Conservation (phyloP, 2,113 vertebrate species). For the Elephas maximus region DNA sequence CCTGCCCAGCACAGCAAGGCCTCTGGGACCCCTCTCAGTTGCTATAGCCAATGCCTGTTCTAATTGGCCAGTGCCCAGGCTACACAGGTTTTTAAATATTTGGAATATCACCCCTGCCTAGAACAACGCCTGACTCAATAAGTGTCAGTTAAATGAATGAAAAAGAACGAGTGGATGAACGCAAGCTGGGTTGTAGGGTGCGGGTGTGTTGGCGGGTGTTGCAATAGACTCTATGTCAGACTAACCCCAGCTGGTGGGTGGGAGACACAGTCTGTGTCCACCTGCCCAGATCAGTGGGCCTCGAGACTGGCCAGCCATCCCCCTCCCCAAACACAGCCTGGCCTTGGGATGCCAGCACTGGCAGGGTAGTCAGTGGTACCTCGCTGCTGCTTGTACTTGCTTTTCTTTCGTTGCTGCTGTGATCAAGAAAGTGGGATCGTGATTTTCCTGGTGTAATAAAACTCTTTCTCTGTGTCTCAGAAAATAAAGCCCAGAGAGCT, state of each 20-base stretch:
- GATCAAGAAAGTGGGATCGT: background rate
- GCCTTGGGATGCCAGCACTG: rapidly evolving
- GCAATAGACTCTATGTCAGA: too few relatives aligned
- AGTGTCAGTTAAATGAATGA: background rate
- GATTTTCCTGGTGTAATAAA: background rate
- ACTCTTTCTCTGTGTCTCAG: slow-evolving; percentile 70
- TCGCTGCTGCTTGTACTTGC: background rate
- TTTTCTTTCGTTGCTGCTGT: background rate
- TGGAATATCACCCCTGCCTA: background rate
- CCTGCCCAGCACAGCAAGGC: background rate
- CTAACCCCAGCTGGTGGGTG: rapidly evolving
- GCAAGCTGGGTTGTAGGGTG: background rate
- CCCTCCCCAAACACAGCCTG: background rate
- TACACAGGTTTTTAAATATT: background rate
- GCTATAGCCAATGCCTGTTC: background rate
- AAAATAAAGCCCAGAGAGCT: slow-evolving; percentile 69
- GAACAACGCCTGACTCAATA: too few relatives aligned
- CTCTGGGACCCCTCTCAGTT: background rate
- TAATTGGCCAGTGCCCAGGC: background rate
- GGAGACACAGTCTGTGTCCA: background rate
- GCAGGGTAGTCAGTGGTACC: rapidly evolving
- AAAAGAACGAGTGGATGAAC: background rate
- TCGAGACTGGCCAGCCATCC: background rate
- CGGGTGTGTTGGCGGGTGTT: rapidly evolving
- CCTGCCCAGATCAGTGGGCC: background rate